phyloP scores from a whole-genome alignment of 2,888 invertebrate genomes.

The Ischnura elegans region DNA sequence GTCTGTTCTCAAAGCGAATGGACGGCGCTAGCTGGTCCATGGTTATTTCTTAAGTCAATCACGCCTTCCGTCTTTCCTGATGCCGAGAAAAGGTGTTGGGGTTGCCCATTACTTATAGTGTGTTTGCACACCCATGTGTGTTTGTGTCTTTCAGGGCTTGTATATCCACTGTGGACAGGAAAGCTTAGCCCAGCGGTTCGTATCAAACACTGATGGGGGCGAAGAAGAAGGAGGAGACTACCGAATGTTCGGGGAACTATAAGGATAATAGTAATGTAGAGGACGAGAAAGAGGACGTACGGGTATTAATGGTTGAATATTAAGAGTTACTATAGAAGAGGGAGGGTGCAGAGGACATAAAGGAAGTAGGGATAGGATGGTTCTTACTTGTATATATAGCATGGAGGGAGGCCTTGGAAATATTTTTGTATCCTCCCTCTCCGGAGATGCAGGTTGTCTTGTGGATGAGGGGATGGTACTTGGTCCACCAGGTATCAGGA shows the following conservation, averaged over 20 bases:
- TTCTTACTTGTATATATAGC: no score
- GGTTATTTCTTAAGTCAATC: no score
- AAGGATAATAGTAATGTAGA: no score
- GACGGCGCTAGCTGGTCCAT: no score
- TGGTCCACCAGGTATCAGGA: no score
- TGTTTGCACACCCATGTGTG: no score
- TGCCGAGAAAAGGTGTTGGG: neutral
- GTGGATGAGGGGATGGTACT: neutral
- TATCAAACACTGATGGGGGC: neutral
- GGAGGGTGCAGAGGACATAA: neutral
- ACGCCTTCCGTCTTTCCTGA: neutral
- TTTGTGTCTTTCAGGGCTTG: no score
- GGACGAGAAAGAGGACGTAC: no score
- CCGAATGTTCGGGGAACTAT: neutral
- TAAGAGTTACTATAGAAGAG: neutral
- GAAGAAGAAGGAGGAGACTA: neutral
- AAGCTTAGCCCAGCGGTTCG: neutral
- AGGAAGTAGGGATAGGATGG: neutral
- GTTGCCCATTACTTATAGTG: no score
- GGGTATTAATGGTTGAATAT: slow-evolving; percentile 29
- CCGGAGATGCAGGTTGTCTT: neutral
- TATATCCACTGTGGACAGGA: no score
- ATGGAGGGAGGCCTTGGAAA: neutral
- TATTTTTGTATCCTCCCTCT: neutral
- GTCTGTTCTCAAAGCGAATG: no score